Base-by-base conservation (phyloP, 2,797 vertebrate genomes). In the Siniperca undulata region DNA sequence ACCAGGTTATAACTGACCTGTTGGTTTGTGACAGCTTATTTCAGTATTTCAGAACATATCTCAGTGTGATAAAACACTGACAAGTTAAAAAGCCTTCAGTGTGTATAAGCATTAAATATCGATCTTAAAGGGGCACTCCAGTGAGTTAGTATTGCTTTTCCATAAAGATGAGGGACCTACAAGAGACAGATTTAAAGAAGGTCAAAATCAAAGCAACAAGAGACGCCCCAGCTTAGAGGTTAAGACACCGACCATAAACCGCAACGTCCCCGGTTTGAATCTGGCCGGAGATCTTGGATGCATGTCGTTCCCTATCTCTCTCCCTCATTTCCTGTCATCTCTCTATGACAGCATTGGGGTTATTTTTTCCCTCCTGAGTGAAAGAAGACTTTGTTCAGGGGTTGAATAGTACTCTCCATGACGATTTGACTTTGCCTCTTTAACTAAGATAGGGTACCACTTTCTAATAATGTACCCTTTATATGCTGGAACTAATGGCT, bases 161-260 rank as follows among this genome's bases (percentile, higher is more conserved):
- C 38, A 24, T 64, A 27, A 64, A 78, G 60, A 83, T 38, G 38
- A 3, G 36, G 20, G 64, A 70, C 44, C 34, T 19, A 46, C 22
- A 46, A 22, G 30, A 69, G 50, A 73, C 5, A 12, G 17, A 66
- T 67, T 50, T 73, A 40, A 38, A 27, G 3, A 40, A 68, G 40
- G 40, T 53, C 1, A 59, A 52, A 60, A 38, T 59, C 40, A 40
- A 30, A 66, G 62, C 30, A 68, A 60, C 74, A 50, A n/a, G 52
- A 42, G 55, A 11, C 1, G 17, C 2, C n/a, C 6, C 2, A 19
- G n/a, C 9, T 42, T 22, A 17, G 14, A 7, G 27, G 30, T 40
- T 36, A 20, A 65, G 12, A 24, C 48, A 4, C 14, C 1, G 44
- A 5, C 30, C 34, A 2, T 64, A 11, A 65, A n/a, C 50, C 5